Evolutionary conservation across 2,888 invertebrate genomes (phyloP).

Genomic region (Thumatha senex): DNA sequence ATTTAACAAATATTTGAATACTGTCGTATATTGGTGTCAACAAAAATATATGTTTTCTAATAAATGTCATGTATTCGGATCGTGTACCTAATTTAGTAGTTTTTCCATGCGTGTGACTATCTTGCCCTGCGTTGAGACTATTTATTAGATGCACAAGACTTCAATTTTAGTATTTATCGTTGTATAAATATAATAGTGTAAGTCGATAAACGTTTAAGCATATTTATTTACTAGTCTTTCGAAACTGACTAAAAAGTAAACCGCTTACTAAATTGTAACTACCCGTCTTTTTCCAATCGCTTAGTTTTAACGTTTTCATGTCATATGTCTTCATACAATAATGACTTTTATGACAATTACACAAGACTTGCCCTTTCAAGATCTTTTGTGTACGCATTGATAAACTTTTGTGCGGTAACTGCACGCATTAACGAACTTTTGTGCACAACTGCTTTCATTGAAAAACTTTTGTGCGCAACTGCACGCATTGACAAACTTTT

Average conservation of each 20-base stretch:
- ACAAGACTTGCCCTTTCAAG: too few relatives aligned
- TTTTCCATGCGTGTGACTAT: conserved; percentile 36
- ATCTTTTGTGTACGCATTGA: too few relatives aligned
- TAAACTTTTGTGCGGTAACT: too few relatives aligned
- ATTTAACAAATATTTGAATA: conserved; percentile 23
- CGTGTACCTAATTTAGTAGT: conserved; percentile 43
- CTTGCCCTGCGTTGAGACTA: conserved; percentile 61
- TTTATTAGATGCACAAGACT: conserved; percentile 67
- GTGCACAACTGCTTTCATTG: too few relatives aligned
- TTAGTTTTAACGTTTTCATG: too few relatives aligned
- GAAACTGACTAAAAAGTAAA: conserved; percentile 38
- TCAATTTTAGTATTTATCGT: conserved; percentile 50
- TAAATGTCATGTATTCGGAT: conserved; percentile 40
- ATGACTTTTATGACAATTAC: too few relatives aligned
- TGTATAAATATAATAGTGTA: conserved; percentile 55
- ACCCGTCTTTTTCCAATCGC: background rate
- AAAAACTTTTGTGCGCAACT: too few relatives aligned
- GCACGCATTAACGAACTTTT: too few relatives aligned
- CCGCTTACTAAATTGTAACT: conserved; percentile 42
- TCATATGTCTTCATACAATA: too few relatives aligned
- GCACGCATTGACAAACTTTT: too few relatives aligned
- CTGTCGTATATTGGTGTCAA: conserved; percentile 16
- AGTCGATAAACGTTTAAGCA: conserved; percentile 47
- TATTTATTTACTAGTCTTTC: conserved; percentile 61
- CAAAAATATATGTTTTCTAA: conserved; percentile 16